Percentiles rank a stretch among this genome's conserved stretches.
phyloP scores from a whole-genome alignment of 1,140 invertebrate species.

The Caenorhabditis inopinata region DNA sequence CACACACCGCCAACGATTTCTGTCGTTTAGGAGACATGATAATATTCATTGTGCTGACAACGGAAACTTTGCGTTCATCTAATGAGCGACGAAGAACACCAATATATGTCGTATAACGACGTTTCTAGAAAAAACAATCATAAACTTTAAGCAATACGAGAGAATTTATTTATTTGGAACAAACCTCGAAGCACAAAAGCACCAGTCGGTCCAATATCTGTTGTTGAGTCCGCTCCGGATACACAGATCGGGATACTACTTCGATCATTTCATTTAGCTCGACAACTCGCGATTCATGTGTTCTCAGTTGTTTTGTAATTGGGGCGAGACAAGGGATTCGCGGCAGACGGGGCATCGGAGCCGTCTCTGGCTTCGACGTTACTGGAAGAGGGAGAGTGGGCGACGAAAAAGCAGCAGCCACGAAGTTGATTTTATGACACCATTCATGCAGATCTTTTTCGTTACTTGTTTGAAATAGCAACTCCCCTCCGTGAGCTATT shows the following conservation, averaged over 20 bases:
- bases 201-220: not conserved
- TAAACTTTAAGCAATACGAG: no score
- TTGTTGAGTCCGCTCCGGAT: not conserved
- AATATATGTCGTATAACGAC: conserved; percentile 1
- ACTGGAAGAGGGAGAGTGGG: conserved; percentile 78
- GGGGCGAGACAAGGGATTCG: conserved; percentile 1
- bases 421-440: conserved; percentile 90
- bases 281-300: not conserved
- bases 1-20: not conserved
- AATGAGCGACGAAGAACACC: not conserved
- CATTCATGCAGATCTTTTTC: conserved; percentile 84
- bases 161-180: not conserved
- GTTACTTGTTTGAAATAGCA: conserved; percentile 94
- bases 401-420: conserved; percentile 88
- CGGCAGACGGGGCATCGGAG: conserved; percentile 21
- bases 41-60: not conserved
- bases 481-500: conserved; percentile 92
- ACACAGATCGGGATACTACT: not conserved
- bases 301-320: conserved; percentile 22
- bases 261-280: conserved; percentile 4
- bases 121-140: not conserved
- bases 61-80: not conserved
- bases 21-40: not conserved
- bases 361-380: not conserved
- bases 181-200: not conserved